A percentile compares a stretch with the other conserved stretches of the same genome.
Evolutionary conservation across 2,113 vertebrate species (phyloP).

Genomic region (Cephalopholis sonnerati): DNA sequence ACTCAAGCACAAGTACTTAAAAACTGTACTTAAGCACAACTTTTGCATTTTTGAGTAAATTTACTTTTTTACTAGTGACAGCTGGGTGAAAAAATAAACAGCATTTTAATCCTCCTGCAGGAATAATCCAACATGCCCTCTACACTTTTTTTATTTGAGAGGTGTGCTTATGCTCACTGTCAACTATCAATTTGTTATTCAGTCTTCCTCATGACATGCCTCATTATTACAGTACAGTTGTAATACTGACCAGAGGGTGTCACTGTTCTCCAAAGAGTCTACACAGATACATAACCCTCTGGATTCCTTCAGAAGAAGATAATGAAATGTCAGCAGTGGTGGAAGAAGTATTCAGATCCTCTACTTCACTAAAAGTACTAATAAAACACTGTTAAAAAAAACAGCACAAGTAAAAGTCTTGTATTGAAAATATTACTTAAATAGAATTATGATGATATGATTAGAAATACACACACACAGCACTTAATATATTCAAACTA

Average conservation of each 20-base stretch:
- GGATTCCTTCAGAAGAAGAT: background rate
- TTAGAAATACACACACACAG: background rate
- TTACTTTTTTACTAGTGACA: background rate
- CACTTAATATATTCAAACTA: background rate
- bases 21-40: background rate
- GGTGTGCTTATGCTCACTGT: background rate
- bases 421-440: background rate
- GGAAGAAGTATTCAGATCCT: background rate
- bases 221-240: background rate
- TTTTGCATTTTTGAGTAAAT: background rate
- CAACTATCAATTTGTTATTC: background rate
- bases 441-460: too few relatives aligned
- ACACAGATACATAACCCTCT: background rate
- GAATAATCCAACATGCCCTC: background rate
- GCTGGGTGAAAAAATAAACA: background rate
- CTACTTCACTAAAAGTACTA: background rate
- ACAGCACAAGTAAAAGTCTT: background rate
- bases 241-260: constrained; percentile 57
- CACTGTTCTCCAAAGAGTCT: constrained; percentile 24
- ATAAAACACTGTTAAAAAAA: background rate
- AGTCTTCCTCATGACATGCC: background rate
- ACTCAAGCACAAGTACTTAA: background rate
- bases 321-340: background rate
- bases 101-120: background rate
- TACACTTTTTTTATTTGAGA: background rate